Percentiles rank a stretch among this genome's conserved stretches.
Conservation (phyloP, 2,113 vertebrate species). For the Kobus ellipsiprymnus region DNA sequence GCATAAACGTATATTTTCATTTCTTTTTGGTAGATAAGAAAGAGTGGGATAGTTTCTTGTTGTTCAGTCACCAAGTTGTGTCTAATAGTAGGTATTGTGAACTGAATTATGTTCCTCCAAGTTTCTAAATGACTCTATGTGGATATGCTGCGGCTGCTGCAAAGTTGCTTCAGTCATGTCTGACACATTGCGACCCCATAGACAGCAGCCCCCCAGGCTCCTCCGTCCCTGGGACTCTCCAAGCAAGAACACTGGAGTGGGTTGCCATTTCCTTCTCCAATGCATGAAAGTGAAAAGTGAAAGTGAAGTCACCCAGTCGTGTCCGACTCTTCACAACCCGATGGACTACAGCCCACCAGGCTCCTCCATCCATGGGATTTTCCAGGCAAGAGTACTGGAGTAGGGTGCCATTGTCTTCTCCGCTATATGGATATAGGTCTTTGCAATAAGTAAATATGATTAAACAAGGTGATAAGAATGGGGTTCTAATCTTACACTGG, state of each 20-base stretch:
- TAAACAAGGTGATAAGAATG: not conserved
- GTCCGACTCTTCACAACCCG: too few species aligned
- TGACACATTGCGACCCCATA: fast-evolving
- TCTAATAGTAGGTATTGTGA: not conserved
- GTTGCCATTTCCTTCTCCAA: too few species aligned
- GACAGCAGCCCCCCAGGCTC: too few species aligned
- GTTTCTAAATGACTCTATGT: not conserved
- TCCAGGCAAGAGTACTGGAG: too few species aligned
- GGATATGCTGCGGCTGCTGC: not conserved
- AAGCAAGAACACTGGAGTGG: too few species aligned
- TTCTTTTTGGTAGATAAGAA: not conserved
- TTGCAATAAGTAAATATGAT: not conserved
- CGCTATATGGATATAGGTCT: not conserved
- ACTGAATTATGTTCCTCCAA: not conserved
- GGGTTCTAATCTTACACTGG: not conserved
- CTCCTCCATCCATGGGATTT: too few species aligned
- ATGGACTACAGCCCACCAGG: too few species aligned
- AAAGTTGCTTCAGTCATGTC: too few species aligned
- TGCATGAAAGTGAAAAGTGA: too few species aligned
- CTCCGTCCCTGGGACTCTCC: too few species aligned
- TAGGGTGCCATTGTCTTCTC: too few species aligned
- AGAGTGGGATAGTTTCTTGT: not conserved
- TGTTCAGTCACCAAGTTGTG: not conserved
- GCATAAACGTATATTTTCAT: not conserved
- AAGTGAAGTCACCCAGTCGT: too few species aligned